Percentiles rank a stretch among this genome's conserved stretches.
Conservation (phyloP, 2,888 invertebrate species). For the Panopea generosa region DNA sequence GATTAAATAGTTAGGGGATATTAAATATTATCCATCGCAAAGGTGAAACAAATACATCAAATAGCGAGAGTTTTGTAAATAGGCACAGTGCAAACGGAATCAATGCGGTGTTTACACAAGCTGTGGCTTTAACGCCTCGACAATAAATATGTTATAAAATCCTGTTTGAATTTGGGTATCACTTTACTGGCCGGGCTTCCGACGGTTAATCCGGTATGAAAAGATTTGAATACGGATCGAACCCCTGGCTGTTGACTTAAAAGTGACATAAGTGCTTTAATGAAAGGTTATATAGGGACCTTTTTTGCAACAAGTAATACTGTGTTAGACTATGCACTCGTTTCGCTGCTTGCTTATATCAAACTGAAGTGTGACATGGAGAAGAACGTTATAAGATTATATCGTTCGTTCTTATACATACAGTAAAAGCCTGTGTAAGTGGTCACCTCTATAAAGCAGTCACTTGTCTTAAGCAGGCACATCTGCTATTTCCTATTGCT, state of each 20-base stretch:
- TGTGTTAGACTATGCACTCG: no score
- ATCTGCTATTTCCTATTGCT: no score
- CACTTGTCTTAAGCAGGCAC: no score
- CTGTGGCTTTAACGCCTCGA: slow-evolving; percentile 22
- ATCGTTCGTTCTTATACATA: no score
- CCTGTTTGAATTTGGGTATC: slow-evolving; percentile 42
- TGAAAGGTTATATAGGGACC: not conserved
- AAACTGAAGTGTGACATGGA: no score
- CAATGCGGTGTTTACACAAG: slow-evolving; percentile 14
- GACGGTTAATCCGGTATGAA: slow-evolving; percentile 6
- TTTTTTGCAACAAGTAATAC: no score
- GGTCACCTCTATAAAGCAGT: no score
- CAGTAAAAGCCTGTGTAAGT: no score
- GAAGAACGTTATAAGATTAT: no score
- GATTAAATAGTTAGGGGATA: slow-evolving; percentile 13
- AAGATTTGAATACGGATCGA: not conserved
- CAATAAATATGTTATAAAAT: slow-evolving; percentile 19
- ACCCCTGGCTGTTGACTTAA: slow-evolving; percentile 10
- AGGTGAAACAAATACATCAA: slow-evolving; percentile 31
- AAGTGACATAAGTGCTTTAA: not conserved
- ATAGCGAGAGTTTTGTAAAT: slow-evolving; percentile 19
- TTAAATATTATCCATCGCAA: slow-evolving; percentile 20
- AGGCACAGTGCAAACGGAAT: slow-evolving; percentile 11
- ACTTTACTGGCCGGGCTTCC: slow-evolving; percentile 21
- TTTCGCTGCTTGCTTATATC: no score